Evolutionary conservation across 2,797 vertebrate genomes (phyloP).

Genomic region (Parambassis ranga): DNA sequence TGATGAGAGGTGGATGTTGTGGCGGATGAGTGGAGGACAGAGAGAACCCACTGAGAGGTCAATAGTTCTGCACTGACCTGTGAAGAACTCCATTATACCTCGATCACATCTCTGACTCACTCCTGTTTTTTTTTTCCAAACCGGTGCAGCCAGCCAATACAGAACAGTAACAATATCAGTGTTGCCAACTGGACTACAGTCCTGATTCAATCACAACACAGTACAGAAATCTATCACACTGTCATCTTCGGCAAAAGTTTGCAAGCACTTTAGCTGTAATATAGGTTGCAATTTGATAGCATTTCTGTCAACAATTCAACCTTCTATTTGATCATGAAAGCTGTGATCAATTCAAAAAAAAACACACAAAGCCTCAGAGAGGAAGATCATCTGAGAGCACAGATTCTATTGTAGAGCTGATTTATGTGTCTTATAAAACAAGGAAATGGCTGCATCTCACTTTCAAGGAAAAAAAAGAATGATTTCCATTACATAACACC

Average conservation of each 20-base stretch:
- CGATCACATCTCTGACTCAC: constrained; percentile 67
- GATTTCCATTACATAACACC: constrained; percentile 40
- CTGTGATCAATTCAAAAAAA: constrained; percentile 27
- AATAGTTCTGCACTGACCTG: constrained; percentile 76
- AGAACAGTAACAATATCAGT: constrained; percentile 58
- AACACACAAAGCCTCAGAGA: neutral
- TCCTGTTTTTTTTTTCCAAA: constrained; percentile 34
- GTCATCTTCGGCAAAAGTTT: constrained; percentile 42
- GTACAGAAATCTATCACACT: constrained; percentile 51
- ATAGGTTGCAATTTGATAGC: constrained; percentile 31
- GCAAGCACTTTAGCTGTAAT: constrained; percentile 30
- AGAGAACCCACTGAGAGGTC: constrained; percentile 67
- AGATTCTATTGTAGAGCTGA: neutral
- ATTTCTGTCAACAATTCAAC: constrained; percentile 19
- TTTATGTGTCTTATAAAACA: constrained; percentile 26
- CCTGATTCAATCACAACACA: constrained; percentile 63
- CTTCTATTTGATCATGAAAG: constrained; percentile 28
- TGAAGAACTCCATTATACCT: constrained; percentile 78
- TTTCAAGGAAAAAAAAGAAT: constrained; percentile 31
- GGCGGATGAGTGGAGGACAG: constrained; percentile 64
- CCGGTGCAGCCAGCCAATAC: constrained; percentile 44
- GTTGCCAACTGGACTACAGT: constrained; percentile 47
- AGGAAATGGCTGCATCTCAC: constrained; percentile 15
- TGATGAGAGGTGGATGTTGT: constrained; percentile 63
- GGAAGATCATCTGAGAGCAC: constrained; percentile 12